phyloP scores from a whole-genome alignment of 2,888 invertebrate genomes.

The Megastigmus dorsalis region DNA sequence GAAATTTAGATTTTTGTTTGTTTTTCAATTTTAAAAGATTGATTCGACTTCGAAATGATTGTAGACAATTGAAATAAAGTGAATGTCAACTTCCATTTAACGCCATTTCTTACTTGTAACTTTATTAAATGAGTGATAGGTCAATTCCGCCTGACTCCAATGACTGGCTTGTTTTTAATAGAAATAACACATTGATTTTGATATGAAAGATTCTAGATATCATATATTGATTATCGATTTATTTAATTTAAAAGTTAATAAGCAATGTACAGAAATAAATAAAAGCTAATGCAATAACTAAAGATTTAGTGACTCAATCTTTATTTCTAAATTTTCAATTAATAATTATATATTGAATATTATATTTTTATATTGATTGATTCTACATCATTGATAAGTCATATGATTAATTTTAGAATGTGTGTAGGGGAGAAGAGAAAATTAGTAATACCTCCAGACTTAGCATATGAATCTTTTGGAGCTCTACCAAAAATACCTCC shows the following conservation, averaged over 20 bases:
- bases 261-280: neutral
- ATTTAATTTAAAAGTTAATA: neutral
- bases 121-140: constrained; percentile 31
- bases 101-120: constrained; percentile 40
- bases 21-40: constrained; percentile 23
- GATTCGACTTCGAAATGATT: constrained; percentile 34
- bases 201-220: constrained; percentile 22
- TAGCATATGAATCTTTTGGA: constrained; percentile 89
- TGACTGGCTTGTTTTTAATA: constrained; percentile 25
- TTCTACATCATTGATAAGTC: constrained; percentile 20
- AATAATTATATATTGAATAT: neutral
- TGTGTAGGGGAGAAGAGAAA: constrained; percentile 91
- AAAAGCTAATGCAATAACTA: too few species aligned
- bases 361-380: neutral
- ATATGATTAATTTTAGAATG: constrained; percentile 78
- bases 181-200: constrained; percentile 40
- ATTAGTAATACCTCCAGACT: constrained; percentile 88
- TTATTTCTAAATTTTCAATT: too few species aligned
- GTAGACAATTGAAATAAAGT: constrained; percentile 41
- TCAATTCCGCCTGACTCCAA: constrained; percentile 35
- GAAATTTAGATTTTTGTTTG: neutral
- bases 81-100: constrained; percentile 40
- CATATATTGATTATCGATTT: too few species aligned
- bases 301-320: too few species aligned
- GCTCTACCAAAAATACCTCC: constrained; percentile 90